Evolutionary conservation across 2,797 vertebrate species (phyloP).

Genomic region (Adrianichthys oophorus): DNA sequence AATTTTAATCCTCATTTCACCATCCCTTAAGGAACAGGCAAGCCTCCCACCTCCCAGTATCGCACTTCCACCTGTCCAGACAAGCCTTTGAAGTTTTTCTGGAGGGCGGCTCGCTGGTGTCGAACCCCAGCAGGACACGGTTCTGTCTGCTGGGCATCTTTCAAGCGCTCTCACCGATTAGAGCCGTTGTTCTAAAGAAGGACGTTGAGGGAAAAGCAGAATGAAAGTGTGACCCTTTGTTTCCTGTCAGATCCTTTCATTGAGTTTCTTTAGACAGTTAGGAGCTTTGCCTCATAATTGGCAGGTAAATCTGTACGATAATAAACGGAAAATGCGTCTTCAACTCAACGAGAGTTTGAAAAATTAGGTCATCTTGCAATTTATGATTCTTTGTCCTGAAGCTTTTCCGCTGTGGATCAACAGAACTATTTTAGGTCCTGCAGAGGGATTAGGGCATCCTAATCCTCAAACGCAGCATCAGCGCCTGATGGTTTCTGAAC

Average conservation of each 20-base stretch:
- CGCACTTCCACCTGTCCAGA: slow-evolving; percentile 27
- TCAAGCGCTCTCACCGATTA: neutral
- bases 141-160: slow-evolving; percentile 1
- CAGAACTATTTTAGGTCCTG: neutral
- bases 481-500: too few relatives aligned
- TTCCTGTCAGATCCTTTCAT: too few relatives aligned
- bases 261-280: too few relatives aligned
- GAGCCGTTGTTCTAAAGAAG: slow-evolving; percentile 1
- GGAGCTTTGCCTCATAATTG: too few relatives aligned
- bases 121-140: slow-evolving; percentile 19
- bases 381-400: neutral
- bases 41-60: neutral
- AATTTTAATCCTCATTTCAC: slow-evolving; percentile 19
- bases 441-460: neutral
- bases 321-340: too few relatives aligned
- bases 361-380: neutral
- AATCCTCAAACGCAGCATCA: neutral
- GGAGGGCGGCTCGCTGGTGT: slow-evolving; percentile 20
- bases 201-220: neutral
- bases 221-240: neutral
- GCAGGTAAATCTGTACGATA: too few relatives aligned
- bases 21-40: neutral
- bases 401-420: neutral
- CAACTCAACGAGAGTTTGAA: too few relatives aligned
- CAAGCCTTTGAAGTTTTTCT: slow-evolving; percentile 38